Evolutionary conservation across 2,888 invertebrate species (phyloP), one percentile per base, ranked within the genome.

Genomic region (Disparrhopalites patrizii): DNA sequence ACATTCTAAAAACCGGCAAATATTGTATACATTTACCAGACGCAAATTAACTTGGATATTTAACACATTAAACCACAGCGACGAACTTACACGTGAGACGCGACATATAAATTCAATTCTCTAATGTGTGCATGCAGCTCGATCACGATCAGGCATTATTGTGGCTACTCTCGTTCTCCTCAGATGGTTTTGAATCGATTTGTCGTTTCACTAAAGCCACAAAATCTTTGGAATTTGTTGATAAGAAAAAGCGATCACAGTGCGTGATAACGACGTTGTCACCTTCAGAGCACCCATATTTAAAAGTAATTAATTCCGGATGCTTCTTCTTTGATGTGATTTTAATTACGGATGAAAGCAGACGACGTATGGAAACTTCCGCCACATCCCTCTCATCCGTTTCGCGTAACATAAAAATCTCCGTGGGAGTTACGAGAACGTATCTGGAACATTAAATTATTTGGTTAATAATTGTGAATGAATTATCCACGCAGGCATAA

Each of bases 261-360:
- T 73, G 73, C 20, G 73, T 73, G 36, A 73, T 73, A 62, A 71
- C 43, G 38, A 70, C 70, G 52, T 63, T 65, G 51, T 72, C 69
- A 43, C 70, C 73, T 55, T 72, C 70, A 0, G 70, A 60, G 43
- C 62, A 67, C 4, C 96, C 95, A 79, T 97, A 97, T 79, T 95
- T 94, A 79, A 99, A 97, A 0, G 98, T 98, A 70, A 99, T 95
- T 76, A 98, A 82, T 80, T 98, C 94, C 0, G 97, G 96, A 79
- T 93, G 90, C 65, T 90, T 86, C 79, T 95, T 95, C 79, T 95
- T 93, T 13, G 96, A 95, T 0, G 98, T 98, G 69, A 99, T 99
- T 82, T 93, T 95, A 8, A 97, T 92, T 76, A 99, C 93, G 58
- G 91, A 90, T 1, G 92, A 89, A 62, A 99, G 82, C 0, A 93